Evolutionary conservation across 2,888 invertebrate genomes (phyloP).

Genomic region (Cryptus viduatorius): DNA sequence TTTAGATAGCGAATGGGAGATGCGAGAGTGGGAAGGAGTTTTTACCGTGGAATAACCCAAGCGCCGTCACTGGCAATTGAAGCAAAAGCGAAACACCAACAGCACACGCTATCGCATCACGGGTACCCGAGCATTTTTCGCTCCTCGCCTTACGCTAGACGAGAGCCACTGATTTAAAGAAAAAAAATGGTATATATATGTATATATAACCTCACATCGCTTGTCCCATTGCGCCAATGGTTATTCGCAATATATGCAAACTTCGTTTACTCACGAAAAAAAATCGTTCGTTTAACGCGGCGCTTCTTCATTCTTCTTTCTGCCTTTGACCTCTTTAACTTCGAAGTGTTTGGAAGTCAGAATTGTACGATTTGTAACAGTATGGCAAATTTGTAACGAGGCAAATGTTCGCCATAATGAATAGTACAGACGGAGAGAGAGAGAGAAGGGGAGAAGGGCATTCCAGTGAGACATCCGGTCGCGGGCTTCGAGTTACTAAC

Average conservation of each 20-base stretch:
- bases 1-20: conserved; percentile 33
- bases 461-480: conserved; percentile 18
- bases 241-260: no score
- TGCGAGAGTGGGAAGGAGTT: background rate
- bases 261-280: no score
- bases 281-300: no score
- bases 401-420: no score
- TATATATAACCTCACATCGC: no score
- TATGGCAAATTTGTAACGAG: no score
- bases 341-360: no score
- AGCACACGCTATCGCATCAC: conserved; percentile 9
- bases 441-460: background rate
- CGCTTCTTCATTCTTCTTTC: background rate
- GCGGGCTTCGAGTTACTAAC: conserved; percentile 26
- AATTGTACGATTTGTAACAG: no score
- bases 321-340: no score
- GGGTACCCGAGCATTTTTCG: background rate
- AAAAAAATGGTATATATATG: background rate
- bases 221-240: no score
- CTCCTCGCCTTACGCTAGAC: background rate
- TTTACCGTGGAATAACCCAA: conserved; percentile 17
- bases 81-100: conserved; percentile 23
- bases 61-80: conserved; percentile 19
- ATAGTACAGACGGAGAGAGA: no score
- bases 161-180: conserved; percentile 24